Base-by-base conservation (phyloP, 2,888 invertebrate genomes). In the Caenorhabditis sp. region DNA sequence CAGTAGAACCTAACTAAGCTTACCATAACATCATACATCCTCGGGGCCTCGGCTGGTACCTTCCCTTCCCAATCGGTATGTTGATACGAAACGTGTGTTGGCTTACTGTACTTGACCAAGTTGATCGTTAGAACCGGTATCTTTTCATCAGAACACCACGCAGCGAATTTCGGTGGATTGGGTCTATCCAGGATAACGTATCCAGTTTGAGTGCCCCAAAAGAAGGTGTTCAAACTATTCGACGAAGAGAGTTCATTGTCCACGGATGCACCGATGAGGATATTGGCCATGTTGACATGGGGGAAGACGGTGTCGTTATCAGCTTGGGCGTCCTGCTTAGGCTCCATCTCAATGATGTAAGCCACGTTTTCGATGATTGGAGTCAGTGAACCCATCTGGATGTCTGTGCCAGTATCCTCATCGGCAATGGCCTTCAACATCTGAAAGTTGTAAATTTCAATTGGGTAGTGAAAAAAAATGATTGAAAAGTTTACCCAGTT, bases 1-100 rank as follows among this genome's bases (percentile, higher is more conserved):
- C n/a, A n/a, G n/a, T n/a, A n/a, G n/a, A n/a, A n/a, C n/a, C n/a
- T n/a, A n/a, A n/a, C n/a, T n/a, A n/a, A n/a, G n/a, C 59, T 59
- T 22, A 59, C 59, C 35, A 59, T 12, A 38, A 59, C 59, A 59
- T 59, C 35, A 59, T 59, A 59, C 8, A 1, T 12, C 6, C 12
- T 59, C 22, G 59, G 59, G 0, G 59, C 59, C 1, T 19, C 59
- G 38, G 35, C 12, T 22, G 59, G 38, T 35, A 59, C 22, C 0
- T 7, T 12, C 10, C 59, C 59, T 19, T 35, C n/a, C 59, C 59
- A 59, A 19, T 59, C 10, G 1, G 22, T 19, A 22, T 59, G 38
- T 59, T 59, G 59, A 59, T 38, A 59, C 10, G 59, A 59, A 3
- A 59, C 38, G 0, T 35, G 16, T 35, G 22, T 59, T 35, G 38